Conservation (phyloP, 2,888 invertebrate species). For the Drosophila trichaetosa region DNA sequence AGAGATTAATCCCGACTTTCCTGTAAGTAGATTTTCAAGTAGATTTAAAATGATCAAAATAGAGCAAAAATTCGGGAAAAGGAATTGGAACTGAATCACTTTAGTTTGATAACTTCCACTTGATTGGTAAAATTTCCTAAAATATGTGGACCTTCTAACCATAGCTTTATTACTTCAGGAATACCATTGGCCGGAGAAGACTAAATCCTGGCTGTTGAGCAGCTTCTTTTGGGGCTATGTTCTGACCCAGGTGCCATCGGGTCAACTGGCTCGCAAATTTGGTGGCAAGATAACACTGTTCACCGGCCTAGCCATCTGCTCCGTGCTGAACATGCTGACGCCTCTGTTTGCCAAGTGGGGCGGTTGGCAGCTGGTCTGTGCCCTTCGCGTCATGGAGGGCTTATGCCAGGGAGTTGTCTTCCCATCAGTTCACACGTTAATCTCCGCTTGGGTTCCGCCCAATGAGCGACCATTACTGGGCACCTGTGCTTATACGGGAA, state of each 20-base stretch:
- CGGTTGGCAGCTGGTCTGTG: constrained; percentile 87
- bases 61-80: not conserved
- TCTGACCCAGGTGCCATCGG: constrained; percentile 88
- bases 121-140: not conserved
- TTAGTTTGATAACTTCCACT: not conserved
- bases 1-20: constrained; percentile 77
- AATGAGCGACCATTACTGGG: constrained; percentile 88
- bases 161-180: constrained; percentile 84
- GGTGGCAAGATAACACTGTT: constrained; percentile 89
- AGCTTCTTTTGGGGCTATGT: constrained; percentile 90
- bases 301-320: constrained; percentile 87
- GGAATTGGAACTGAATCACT: not conserved
- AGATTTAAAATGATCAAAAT: not conserved
- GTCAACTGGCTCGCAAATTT: constrained; percentile 89
- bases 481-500: constrained; percentile 89
- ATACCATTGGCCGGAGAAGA: constrained; percentile 87
- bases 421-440: constrained; percentile 88
- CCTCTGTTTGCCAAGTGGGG: constrained; percentile 89
- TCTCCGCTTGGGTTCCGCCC: constrained; percentile 90
- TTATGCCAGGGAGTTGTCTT: constrained; percentile 89
- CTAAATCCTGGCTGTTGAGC: constrained; percentile 87
- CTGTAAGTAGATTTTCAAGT: constrained; percentile 78
- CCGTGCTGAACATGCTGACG: constrained; percentile 88
- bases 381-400: constrained; percentile 88
- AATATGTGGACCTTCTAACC: not conserved